A percentile compares a stretch with the other conserved stretches of the same genome.
phyloP scores from a whole-genome alignment of 2,113 vertebrate genomes.

The Fulica atra region DNA sequence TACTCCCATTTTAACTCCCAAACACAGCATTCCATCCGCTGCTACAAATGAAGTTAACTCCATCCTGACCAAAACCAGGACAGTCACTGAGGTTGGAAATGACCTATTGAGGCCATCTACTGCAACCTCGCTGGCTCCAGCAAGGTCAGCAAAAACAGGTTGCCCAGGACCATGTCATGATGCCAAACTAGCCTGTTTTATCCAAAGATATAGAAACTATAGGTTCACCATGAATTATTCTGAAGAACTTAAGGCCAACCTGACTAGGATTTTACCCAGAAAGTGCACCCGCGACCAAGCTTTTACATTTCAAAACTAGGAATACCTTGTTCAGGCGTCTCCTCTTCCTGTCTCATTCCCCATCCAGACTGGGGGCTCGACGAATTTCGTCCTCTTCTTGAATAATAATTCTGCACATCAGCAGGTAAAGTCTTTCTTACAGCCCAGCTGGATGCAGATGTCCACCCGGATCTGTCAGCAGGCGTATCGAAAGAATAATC shows the following conservation, averaged over 20 bases:
- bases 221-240: neutral
- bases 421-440: slow-evolving; percentile 93
- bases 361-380: slow-evolving; percentile 81
- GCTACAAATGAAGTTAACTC: too few species aligned
- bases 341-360: slow-evolving; percentile 86
- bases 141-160: neutral
- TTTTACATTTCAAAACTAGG: neutral
- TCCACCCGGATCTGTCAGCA: slow-evolving; percentile 94
- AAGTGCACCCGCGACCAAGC: neutral
- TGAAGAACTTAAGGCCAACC: neutral
- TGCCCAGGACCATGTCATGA: neutral
- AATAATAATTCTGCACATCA: slow-evolving; percentile 97
- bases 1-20: too few species aligned
- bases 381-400: slow-evolving; percentile 85
- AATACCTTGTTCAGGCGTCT: slow-evolving; percentile 82
- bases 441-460: slow-evolving; percentile 95
- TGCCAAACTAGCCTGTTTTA: neutral
- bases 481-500: slow-evolving; percentile 81
- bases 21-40: too few species aligned
- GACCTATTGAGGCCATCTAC: neutral
- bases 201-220: neutral
- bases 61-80: too few species aligned
- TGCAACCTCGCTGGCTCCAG: neutral
- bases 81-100: neutral
- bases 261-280: neutral